Evolutionary conservation across 2,113 vertebrate species (phyloP).

Genomic region (Lathamus discolor): DNA sequence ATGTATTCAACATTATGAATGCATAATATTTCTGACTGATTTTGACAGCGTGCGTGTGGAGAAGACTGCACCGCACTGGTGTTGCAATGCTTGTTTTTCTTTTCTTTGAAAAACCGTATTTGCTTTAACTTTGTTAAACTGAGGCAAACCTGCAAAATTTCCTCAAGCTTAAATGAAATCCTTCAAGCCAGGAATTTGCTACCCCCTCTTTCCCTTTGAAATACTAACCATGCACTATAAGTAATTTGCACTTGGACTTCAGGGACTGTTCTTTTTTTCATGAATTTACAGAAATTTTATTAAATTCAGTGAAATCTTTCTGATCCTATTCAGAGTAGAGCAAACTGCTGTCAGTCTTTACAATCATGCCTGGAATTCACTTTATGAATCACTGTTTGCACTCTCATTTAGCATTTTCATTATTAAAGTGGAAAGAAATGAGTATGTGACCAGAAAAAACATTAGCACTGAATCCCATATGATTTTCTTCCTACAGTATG

Average conservation of each 20-base stretch:
- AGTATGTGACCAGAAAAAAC: conserved; percentile 47
- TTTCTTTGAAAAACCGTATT: background rate
- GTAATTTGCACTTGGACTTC: background rate
- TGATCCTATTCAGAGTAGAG: background rate
- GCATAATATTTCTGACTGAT: background rate
- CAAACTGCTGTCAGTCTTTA: background rate
- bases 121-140: background rate
- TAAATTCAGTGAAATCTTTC: background rate
- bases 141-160: background rate
- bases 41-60: conserved; percentile 32
- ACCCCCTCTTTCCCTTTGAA: background rate
- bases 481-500: background rate
- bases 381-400: conserved; percentile 10
- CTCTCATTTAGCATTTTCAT: background rate
- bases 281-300: background rate
- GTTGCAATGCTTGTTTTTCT: conserved; percentile 9
- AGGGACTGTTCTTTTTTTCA: background rate
- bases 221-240: background rate
- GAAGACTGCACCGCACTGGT: conserved; percentile 68
- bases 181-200: background rate
- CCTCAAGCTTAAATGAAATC: background rate
- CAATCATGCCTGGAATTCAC: conserved; percentile 13
- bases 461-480: conserved; percentile 34
- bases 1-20: background rate
- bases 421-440: conserved; percentile 4